Percentiles rank a stretch among this genome's conserved stretches.
phyloP scores from a whole-genome alignment of 2,797 vertebrate genomes.

The Bovichtus variegatus region DNA sequence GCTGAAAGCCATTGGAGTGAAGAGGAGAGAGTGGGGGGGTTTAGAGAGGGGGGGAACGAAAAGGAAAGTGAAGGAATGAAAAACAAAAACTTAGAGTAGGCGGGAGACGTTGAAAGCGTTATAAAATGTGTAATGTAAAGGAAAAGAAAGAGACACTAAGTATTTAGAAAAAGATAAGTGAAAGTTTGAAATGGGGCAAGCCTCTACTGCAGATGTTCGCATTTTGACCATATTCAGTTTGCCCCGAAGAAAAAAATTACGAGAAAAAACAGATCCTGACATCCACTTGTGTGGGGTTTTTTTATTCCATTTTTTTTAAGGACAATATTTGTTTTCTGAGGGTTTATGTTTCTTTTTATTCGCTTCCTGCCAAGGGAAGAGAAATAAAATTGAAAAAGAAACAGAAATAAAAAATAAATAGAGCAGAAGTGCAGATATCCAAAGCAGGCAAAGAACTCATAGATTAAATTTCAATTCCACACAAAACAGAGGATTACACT shows the following conservation, averaged over 20 bases:
- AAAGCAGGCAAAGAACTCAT: constrained; percentile 44
- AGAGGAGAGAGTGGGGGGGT: constrained; percentile 58
- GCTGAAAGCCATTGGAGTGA: constrained; percentile 80
- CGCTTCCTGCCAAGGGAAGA: constrained; percentile 49
- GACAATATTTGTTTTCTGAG: constrained; percentile 62
- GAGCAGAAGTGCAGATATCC: constrained; percentile 50
- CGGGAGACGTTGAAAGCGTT: constrained; percentile 10
- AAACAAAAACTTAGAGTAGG: constrained; percentile 11
- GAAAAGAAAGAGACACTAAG: background rate
- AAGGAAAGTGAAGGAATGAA: constrained; percentile 33
- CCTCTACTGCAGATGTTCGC: constrained; percentile 31
- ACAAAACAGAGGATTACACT: constrained; percentile 65
- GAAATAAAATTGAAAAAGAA: constrained; percentile 46
- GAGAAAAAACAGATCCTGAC: constrained; percentile 35
- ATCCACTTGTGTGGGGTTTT: constrained; percentile 50
- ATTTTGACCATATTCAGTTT: constrained; percentile 43
- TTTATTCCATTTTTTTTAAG: background rate
- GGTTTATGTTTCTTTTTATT: constrained; percentile 59
- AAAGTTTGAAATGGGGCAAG: no score
- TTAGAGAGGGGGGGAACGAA: constrained; percentile 16
- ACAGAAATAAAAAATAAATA: constrained; percentile 66
- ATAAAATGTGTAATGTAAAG: constrained; percentile 14
- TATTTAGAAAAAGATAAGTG: constrained; percentile 18
- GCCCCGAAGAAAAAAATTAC: constrained; percentile 43
- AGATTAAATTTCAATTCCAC: constrained; percentile 71